A percentile compares a stretch with the other conserved stretches of the same genome.
Evolutionary conservation across 2,888 invertebrate genomes (phyloP).

Genomic region (Napeogenes inachia): DNA sequence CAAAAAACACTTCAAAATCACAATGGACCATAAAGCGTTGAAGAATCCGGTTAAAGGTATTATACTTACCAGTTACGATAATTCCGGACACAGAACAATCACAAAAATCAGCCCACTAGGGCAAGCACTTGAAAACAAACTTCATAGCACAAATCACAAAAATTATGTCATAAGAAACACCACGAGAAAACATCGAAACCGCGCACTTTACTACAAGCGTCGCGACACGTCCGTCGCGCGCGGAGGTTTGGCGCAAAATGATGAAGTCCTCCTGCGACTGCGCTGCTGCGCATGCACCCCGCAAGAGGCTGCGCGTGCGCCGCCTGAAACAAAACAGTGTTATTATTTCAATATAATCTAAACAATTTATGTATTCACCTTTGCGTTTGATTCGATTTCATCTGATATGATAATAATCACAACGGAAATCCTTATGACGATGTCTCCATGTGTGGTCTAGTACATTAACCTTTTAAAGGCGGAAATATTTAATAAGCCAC

Average conservation of each 20-base stretch:
- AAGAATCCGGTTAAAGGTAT: conserved; percentile 26
- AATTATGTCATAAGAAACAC: conserved; percentile 50
- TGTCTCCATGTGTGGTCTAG: conserved; percentile 33
- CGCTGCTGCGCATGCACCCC: conserved; percentile 21
- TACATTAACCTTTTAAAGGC: conserved; percentile 12
- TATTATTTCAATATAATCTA: neutral
- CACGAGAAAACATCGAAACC: conserved; percentile 48
- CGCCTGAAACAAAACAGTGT: conserved; percentile 15
- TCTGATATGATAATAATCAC: conserved; percentile 22
- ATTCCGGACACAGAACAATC: conserved; percentile 38
- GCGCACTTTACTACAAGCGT: conserved; percentile 53
- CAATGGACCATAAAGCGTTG: conserved; percentile 49
- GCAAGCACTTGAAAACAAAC: conserved; percentile 61
- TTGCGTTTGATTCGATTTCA: conserved; percentile 12
- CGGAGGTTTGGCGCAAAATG: conserved; percentile 71
- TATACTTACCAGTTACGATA: conserved; percentile 47
- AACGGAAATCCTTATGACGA: conserved; percentile 32
- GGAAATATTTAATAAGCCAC: conserved; percentile 14
- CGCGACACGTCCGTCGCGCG: conserved; percentile 69
- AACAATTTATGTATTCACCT: conserved; percentile 1
- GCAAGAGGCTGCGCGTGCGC: conserved; percentile 36
- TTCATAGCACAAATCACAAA: conserved; percentile 61
- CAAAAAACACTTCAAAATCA: conserved; percentile 38
- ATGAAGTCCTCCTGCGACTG: conserved; percentile 18
- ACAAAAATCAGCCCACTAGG: conserved; percentile 55